Evolutionary conservation across 2,113 vertebrate species (phyloP), one percentile per base, ranked within the genome.

Genomic region (Leuciscus idus): DNA sequence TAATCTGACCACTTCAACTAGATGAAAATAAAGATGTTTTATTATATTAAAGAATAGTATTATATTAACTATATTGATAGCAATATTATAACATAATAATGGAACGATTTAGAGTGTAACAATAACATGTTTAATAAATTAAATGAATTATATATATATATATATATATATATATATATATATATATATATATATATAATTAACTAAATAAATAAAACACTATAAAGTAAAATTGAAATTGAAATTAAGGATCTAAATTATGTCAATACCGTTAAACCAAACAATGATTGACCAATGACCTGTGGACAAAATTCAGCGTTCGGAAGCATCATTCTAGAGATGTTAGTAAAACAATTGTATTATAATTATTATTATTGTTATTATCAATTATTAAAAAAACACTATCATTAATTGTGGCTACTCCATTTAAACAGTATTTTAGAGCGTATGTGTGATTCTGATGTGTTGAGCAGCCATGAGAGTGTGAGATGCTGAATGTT

Each of bases 401-500:
- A 43, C 23, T 6, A 13, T 5, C 28, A 26, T 39, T 62, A 80
- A 62, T 26, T 48, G 36, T 28, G 3, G 9, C 36, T 28, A 9
- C 26, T 62, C 3, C 17, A 19, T 75, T 33, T 73, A 19, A 77
- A 76, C 62, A 73, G 46, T 62, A 39, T 81, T 75, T 76, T 79
- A 81, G 78, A 85, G 52, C 72, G 59, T 48, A 33, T 74, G 80
- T 87, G 52, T 88, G 81, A 83, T 84, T 73, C 48, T 78, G 85
- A 50, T 48, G 46, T 55, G 78, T 17, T 48, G 73, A 84, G 74
- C 61, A 70, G 85, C 36, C 62, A 61, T 82, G 61, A 87, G 79
- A 91, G 11, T 61, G 81, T 84, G 77, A 87, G 82, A 52, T 57
- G 84, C 74, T 88, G 88, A 93, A 90, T 93, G 92, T 90, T 88